These are phyloP conservation scores for Cyanoliseus patagonus DNA, from an alignment of 2,113 vertebrate genomes.

Conservation along the genomic window DNA sequence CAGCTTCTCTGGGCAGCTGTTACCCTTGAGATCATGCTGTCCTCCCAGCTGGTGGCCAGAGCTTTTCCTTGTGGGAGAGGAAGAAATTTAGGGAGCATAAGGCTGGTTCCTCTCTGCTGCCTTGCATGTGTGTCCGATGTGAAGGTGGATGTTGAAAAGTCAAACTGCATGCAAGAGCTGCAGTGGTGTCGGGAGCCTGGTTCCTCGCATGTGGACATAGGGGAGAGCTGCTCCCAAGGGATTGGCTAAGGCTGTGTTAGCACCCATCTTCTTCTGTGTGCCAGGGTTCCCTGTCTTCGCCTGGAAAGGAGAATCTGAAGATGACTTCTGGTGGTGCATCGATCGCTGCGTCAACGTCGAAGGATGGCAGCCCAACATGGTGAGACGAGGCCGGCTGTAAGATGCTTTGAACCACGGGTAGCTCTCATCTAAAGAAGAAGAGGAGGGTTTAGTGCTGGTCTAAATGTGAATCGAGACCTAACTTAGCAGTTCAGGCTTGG, in stretches of 20 bases:
- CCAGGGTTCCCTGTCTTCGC: constrained; percentile 95
- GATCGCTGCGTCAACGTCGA: constrained; percentile 98
- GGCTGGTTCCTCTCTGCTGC: not conserved
- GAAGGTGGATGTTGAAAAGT: not conserved
- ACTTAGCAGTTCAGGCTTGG: not conserved
- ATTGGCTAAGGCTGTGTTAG: not conserved
- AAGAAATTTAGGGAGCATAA: not conserved
- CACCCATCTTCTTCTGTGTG: not conserved
- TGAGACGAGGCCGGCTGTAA: not conserved
- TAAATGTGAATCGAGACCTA: not conserved
- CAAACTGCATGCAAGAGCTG: not conserved
- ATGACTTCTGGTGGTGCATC: constrained; percentile 99
- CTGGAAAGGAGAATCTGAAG: constrained; percentile 98
- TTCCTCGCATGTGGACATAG: accelerated
- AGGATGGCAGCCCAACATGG: constrained; percentile 99
- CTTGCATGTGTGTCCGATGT: not conserved
- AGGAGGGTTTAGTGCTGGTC: not conserved
- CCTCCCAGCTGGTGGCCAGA: not conserved
- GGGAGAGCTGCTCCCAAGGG: not conserved
- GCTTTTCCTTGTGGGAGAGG: not conserved
- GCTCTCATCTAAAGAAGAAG: not conserved
- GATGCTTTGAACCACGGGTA: accelerated
- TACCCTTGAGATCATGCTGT: accelerated
- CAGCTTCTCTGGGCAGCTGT: not conserved
- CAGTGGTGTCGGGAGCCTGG: not conserved